Evolutionary conservation across 2,113 vertebrate species (phyloP).

Genomic region (Chrysemys picta): DNA sequence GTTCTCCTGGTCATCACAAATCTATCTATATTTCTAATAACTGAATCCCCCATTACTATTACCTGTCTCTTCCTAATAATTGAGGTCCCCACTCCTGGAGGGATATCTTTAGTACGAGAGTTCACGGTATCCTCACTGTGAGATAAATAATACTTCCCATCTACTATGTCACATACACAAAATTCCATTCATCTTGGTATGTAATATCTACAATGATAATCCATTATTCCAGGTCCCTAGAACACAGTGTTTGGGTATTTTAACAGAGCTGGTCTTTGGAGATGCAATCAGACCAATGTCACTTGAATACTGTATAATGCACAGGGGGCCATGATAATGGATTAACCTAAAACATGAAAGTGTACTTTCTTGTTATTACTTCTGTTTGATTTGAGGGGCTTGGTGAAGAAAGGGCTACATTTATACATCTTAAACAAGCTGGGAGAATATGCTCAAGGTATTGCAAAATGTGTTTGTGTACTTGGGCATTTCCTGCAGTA

Average conservation of each 20-base stretch:
- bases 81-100: neutral
- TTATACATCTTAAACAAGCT: neutral
- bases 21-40: neutral
- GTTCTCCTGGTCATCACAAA: neutral
- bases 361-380: neutral
- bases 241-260: neutral
- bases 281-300: neutral
- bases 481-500: neutral
- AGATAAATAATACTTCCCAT: neutral
- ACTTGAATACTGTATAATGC: neutral
- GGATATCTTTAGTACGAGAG: neutral
- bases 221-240: neutral
- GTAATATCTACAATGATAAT: accelerated
- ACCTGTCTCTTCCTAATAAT: neutral
- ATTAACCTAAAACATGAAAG: accelerated
- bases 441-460: neutral
- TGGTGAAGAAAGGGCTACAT: neutral
- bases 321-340: neutral
- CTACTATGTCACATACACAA: neutral
- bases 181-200: accelerated
- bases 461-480: neutral
- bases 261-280: neutral
- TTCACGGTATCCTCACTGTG: neutral
- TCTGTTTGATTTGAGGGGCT: neutral
- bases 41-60: neutral